Conservation (phyloP, 92 coral and sea anemone species). For the Plumapathes pennacea region DNA sequence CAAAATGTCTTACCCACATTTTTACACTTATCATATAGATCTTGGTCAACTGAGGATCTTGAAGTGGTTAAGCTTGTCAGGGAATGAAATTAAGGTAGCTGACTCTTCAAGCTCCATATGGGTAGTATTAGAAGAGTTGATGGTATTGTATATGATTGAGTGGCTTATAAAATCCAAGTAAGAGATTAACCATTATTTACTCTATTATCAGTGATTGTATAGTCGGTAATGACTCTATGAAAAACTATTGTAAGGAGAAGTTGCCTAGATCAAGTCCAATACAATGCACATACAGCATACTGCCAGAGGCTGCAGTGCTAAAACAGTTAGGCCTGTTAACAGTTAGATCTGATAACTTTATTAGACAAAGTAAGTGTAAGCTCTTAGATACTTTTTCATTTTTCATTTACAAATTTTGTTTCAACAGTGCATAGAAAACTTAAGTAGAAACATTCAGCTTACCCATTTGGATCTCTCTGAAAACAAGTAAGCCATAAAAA, state of each 20-base stretch:
- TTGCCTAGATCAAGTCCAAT: no score
- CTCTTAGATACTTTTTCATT: no score
- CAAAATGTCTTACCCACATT: no score
- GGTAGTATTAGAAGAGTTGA: no score
- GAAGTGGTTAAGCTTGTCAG: slow-evolving; percentile 89
- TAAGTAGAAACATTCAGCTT: slow-evolving; percentile 64
- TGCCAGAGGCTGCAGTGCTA: not conserved
- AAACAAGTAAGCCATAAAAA: slow-evolving; percentile 51
- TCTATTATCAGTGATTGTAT: not conserved
- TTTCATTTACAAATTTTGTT: not conserved
- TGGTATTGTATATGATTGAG: no score
- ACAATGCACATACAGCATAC: not conserved
- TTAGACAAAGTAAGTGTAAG: no score
- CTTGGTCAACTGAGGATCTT: slow-evolving; percentile 67
- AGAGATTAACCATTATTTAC: not conserved
- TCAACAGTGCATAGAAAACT: slow-evolving; percentile 74
- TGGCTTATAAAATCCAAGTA: not conserved
- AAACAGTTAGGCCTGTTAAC: not conserved
- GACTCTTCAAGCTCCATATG: not conserved
- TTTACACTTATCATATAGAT: no score
- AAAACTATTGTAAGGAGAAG: no score
- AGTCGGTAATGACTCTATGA: no score
- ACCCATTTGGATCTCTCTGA: slow-evolving; percentile 86
- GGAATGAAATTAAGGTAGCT: slow-evolving; percentile 84
- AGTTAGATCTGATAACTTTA: not conserved